These are phyloP conservation scores for Holothuria scabra DNA, from an alignment of 53 echinoderm and acorn worm genomes.

Conservation along the genomic window DNA sequence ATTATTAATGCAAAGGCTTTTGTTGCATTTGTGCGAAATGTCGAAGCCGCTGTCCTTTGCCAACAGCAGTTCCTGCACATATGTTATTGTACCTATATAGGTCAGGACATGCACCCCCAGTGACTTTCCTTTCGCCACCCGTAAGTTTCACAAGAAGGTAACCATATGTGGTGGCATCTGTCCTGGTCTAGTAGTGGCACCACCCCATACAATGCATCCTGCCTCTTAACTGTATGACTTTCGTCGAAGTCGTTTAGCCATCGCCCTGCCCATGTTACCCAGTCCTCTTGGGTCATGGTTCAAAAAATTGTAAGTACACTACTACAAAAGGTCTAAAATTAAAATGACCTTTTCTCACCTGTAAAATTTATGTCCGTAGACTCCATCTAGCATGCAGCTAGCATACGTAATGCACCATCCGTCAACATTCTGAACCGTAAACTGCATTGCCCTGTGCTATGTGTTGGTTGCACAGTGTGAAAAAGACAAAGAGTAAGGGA, in stretches of 20 bases:
- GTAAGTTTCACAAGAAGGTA: not conserved
- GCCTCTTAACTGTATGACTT: not conserved
- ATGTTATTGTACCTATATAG: not conserved
- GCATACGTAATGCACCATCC: too few species aligned
- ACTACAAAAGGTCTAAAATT: not conserved
- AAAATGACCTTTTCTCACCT: not conserved
- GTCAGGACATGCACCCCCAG: not conserved
- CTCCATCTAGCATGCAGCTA: too few species aligned
- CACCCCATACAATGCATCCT: not conserved
- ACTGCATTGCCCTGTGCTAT: too few species aligned
- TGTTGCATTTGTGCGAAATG: not conserved
- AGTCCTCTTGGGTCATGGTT: not conserved
- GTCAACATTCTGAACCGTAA: too few species aligned
- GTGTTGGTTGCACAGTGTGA: too few species aligned
- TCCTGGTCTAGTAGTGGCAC: not conserved
- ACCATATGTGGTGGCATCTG: not conserved
- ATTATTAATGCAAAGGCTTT: constrained; percentile 18
- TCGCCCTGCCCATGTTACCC: not conserved
- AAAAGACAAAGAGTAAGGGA: too few species aligned
- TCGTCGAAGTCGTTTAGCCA: not conserved
- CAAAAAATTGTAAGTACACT: not conserved
- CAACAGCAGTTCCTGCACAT: not conserved
- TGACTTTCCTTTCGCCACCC: not conserved
- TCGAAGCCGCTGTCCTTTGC: constrained; percentile 9
- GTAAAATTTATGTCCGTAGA: not conserved